A percentile compares a stretch with the other conserved stretches of the same genome.
Evolutionary conservation across 2,113 vertebrate genomes (phyloP).

Genomic region (Periophthalmus modestus): DNA sequence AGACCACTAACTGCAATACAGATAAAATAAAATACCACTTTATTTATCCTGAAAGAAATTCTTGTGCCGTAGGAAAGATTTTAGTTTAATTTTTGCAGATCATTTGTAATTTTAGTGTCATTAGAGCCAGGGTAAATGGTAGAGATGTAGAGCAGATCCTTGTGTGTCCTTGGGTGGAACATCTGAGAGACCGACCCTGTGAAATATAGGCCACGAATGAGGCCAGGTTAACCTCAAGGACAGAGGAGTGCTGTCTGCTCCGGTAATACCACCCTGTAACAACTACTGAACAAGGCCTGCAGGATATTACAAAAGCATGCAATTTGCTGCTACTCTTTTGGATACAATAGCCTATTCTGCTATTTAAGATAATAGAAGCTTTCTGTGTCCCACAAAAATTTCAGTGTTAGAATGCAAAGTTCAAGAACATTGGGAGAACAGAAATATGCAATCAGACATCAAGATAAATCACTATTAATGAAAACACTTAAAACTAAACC

Average conservation of each 20-base stretch:
- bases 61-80: too few species aligned
- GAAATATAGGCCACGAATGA: constrained; percentile 55
- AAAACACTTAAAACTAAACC: too few species aligned
- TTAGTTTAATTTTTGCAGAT: not conserved
- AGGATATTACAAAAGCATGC: not conserved
- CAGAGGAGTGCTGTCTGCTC: constrained; percentile 18
- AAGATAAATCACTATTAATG: too few species aligned
- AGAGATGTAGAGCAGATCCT: constrained; percentile 3
- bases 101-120: not conserved
- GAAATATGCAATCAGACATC: too few species aligned
- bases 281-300: constrained; percentile 21
- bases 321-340: not conserved
- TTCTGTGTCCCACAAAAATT: too few species aligned
- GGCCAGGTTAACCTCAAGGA: constrained; percentile 59
- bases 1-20: too few species aligned
- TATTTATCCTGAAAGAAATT: too few species aligned
- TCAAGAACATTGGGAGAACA: too few species aligned
- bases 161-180: constrained; percentile 23
- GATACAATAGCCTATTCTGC: not conserved
- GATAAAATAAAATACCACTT: too few species aligned
- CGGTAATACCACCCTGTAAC: constrained; percentile 27
- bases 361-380: not conserved
- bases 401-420: too few species aligned
- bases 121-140: not conserved
- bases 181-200: constrained; percentile 22